Evolutionary conservation across 92 coral and sea anemone species (phyloP), one percentile per base, ranked within the genome.

Genomic region (Isaurus tuberculatus): DNA sequence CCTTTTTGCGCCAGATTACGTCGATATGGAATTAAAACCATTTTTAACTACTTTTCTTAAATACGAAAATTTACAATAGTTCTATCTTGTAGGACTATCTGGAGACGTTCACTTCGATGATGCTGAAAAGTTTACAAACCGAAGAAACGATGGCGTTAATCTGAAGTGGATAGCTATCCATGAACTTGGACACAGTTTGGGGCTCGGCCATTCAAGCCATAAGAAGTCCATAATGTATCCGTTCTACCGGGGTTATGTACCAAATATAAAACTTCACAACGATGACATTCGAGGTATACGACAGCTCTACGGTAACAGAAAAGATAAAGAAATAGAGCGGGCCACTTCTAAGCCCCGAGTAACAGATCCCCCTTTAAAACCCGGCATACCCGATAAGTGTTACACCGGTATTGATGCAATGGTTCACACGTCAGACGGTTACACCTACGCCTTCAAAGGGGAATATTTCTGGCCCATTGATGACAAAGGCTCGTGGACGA

Each of bases 41-140:
- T n/a, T n/a, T n/a, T n/a, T n/a, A n/a, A n/a, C n/a, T n/a, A n/a
- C n/a, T n/a, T n/a, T n/a, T n/a, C n/a, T n/a, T n/a, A n/a, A n/a
- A n/a, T n/a, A n/a, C n/a, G n/a, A n/a, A n/a, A n/a, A n/a, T n/a
- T n/a, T n/a, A n/a, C n/a, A n/a, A n/a, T n/a, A n/a, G n/a, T n/a
- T n/a, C n/a, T n/a, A 23, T 19, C 65, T 36, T 70, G 23, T 66
- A 88, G 99, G 94, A 1, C 63, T 89, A 22, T 87, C 89, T 26
- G 99, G 99, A 2, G 99, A 96, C 77, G 92, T 92, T 42, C 99
- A 96, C 69, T 96, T 96, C 79, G 99, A 96, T 51, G 98, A 96
- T 53, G 94, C 86, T 58, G 99, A 96, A 69, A 63, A 61, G 0
- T 96, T 94, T 80, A 90, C 94, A 3, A 83, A 89, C 25, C 72